Evolutionary conservation across 2,888 invertebrate species (phyloP), one percentile per base, ranked within the genome.

Genomic region (Xestoiulus laeticollis): DNA sequence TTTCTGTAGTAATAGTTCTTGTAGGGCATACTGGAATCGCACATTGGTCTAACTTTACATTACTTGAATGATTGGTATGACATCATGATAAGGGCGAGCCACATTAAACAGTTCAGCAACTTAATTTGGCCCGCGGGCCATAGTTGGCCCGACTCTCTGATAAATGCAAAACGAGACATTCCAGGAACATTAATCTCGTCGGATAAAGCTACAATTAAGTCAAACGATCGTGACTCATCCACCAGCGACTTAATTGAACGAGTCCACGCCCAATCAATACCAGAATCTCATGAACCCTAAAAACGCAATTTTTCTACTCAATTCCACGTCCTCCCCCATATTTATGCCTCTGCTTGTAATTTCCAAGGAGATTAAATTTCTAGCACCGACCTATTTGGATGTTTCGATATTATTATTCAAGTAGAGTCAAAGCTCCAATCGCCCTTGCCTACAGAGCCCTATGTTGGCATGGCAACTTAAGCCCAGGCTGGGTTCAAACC

Each of bases 391-490:
- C 53, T n/a, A 53, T n/a, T 2, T n/a, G 53, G 53, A 53, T n/a
- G n/a, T 53, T 53, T 53, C 53, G n/a, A 53, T 53, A 53, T 53
- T 53, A 53, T 53, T 53, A 53, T 53, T 53, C 53, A n/a, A n/a
- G n/a, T 53, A 53, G 53, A 53, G 53, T 53, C 53, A n/a, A n/a
- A n/a, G n/a, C n/a, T n/a, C n/a, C n/a, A n/a, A 53, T 53, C 53
- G 53, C 53, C 48, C 48, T n/a, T n/a, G 53, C 53, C 53, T n/a
- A n/a, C 6, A 53, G n/a, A 53, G 53, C 19, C 19, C n/a, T n/a
- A 53, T n/a, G 53, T 53, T 53, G 53, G 53, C 53, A 53, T 53
- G 53, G 53, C 53, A 53, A 53, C 53, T 53, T 53, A n/a, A n/a
- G n/a, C n/a, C n/a, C n/a, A n/a, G n/a, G n/a, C n/a, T n/a, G n/a